A percentile compares a stretch with the other conserved stretches of the same genome.
These are phyloP conservation scores for Adrianichthys oophorus DNA, from an alignment of 2,797 vertebrate species.

Conservation along the genomic window DNA sequence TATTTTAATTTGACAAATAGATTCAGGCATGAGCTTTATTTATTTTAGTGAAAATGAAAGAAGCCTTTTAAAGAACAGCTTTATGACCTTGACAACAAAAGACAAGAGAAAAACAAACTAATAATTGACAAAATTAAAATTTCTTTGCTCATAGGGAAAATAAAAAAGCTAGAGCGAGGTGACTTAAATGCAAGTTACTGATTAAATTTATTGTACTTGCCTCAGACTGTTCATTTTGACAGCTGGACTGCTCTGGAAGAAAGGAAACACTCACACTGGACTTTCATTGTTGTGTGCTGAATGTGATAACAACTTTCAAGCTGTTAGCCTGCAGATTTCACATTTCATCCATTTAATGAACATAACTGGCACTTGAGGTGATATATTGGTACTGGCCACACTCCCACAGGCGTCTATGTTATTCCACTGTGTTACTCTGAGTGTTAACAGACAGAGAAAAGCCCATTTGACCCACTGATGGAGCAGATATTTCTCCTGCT, in stretches of 20 bases:
- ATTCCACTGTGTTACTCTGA: constrained; percentile 52
- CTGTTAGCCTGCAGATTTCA: constrained; percentile 63
- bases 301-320: constrained; percentile 57
- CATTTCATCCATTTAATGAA: constrained; percentile 67
- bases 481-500: constrained; percentile 37
- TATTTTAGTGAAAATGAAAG: constrained; percentile 9
- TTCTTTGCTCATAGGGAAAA: constrained; percentile 4
- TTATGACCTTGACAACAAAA: constrained; percentile 3
- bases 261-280: constrained; percentile 39
- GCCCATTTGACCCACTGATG: constrained; percentile 49
- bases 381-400: constrained; percentile 63
- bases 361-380: constrained; percentile 69
- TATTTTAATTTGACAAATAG: not conserved
- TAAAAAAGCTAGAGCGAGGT: constrained; percentile 1
- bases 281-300: constrained; percentile 53
- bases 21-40: not conserved
- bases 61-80: not conserved
- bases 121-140: constrained; percentile 3
- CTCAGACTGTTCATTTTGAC: constrained; percentile 28
- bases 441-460: constrained; percentile 48
- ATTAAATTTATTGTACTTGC: constrained; percentile 27
- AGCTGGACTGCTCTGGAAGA: constrained; percentile 24
- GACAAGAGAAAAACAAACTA: constrained; percentile 11
- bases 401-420: constrained; percentile 51
- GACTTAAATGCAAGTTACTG: constrained; percentile 10